These are phyloP conservation scores for Condylura cristata DNA, from an alignment of 2,113 vertebrate species.

Conservation along the genomic window DNA sequence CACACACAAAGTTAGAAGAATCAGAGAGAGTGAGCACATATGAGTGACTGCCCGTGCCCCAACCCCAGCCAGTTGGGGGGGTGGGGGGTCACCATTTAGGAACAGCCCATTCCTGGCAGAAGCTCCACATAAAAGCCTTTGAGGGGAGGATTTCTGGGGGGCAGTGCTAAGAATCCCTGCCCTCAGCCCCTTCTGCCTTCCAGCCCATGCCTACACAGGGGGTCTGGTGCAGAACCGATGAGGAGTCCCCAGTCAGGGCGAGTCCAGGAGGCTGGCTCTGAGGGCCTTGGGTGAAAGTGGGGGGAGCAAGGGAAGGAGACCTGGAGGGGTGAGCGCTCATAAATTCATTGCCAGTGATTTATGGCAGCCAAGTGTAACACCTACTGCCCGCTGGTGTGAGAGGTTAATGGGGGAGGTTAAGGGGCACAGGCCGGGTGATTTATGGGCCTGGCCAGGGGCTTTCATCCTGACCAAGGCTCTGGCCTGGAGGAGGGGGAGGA, in stretches of 20 bases:
- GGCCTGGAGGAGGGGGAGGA: not conserved
- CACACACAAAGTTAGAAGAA: accelerated
- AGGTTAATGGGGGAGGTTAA: conserved; percentile 89
- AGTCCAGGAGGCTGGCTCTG: conserved; percentile 65
- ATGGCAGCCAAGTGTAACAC: conserved; percentile 80
- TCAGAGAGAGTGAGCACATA: accelerated
- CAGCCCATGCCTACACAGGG: too few relatives aligned
- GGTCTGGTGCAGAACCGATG: not conserved
- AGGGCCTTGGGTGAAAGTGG: conserved; percentile 58
- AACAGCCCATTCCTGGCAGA: accelerated
- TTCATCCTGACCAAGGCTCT: conserved; percentile 82
- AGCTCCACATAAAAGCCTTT: not conserved
- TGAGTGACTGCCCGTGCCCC: accelerated
- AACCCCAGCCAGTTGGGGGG: too few relatives aligned
- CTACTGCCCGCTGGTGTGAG: conserved; percentile 86
- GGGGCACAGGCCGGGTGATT: conserved; percentile 85
- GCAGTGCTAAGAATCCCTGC: not conserved
- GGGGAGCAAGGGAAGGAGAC: conserved; percentile 56
- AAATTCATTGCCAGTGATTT: conserved; percentile 86
- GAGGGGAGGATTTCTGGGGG: not conserved
- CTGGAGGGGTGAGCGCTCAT: conserved; percentile 79
- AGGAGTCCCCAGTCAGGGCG: conserved; percentile 35
- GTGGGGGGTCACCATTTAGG: not conserved
- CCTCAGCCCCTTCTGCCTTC: not conserved
- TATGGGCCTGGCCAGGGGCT: conserved; percentile 80